Evolutionary conservation across 1,140 invertebrate species (phyloP), one percentile per base, ranked within the genome.

Genomic region (Neodiprion virginianus): DNA sequence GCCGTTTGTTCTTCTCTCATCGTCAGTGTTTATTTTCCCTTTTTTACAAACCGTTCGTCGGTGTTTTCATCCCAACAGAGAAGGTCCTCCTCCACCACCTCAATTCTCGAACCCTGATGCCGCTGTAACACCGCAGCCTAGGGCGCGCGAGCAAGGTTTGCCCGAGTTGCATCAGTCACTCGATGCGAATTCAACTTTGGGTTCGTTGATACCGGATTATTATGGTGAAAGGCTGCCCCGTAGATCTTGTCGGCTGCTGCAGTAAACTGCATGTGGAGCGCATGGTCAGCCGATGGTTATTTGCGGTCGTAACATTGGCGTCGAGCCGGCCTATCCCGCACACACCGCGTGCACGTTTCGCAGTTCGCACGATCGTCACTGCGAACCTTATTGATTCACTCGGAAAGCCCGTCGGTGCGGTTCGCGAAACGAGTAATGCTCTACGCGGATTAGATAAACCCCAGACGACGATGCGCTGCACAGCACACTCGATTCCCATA

Each of bases 181-280:
- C 71, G 12, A 72, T 48, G 71, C 50, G n/a, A 48, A 50, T 67
- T 69, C 69, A 50, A 28, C 74, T 71, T n/a, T 49, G 28, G 69
- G 68, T 74, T 65, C 73, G 47, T 71, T 50, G 49, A 72, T 76
- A 82, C 77, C 78, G 78, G 83, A 77, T 84, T 84, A 84, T 84
- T 84, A 84, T 77, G 82, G 83, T 84, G 82, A 84, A 84, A 84
- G 83, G 81, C 82, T 82, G 78, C 69, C 79, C 49, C 48, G 69
- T 40, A 40, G 28, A 40, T 40, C 23, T 73, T 49, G 74, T 72
- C 74, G 77, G 74, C 28, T 40, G 28, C 28, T 40, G 28, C 28
- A 40, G n/a, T 17, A 61, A 61, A 61, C 53, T 61, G 53, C 53
- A 61, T 17, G n/a, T 61, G 53, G 53, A 61, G 53, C 53, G 53